Conservation (phyloP, 2,888 invertebrate species). For the Apantesis nais region DNA sequence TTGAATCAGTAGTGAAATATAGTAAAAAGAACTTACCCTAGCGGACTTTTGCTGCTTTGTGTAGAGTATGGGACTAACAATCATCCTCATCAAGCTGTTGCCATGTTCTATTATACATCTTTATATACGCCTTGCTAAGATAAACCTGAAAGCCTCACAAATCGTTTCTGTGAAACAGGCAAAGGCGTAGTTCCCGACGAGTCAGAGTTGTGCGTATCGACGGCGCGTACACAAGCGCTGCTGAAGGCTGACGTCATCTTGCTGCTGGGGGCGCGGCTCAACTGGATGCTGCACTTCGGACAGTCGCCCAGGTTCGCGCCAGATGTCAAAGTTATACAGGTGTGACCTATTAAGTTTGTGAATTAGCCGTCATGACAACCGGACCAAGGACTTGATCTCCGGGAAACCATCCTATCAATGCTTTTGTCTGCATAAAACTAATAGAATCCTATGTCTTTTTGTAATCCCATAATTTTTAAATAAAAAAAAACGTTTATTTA, state of each 20-base stretch:
- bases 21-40: too few species aligned
- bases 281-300: slow-evolving; percentile 99
- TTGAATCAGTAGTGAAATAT: too few species aligned
- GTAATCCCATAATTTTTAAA: background rate
- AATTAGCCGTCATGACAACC: background rate
- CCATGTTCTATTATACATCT: too few species aligned
- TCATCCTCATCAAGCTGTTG: too few species aligned
- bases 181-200: slow-evolving; percentile 92
- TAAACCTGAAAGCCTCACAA: background rate
- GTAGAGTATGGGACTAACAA: too few species aligned
- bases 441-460: too few species aligned
- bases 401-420: too few species aligned
- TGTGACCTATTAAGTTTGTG: slow-evolving; percentile 29
- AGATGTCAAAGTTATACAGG: slow-evolving; percentile 95
- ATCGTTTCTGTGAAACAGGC: slow-evolving; percentile 60
- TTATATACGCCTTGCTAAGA: background rate
- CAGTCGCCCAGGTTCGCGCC: slow-evolving; percentile 92
- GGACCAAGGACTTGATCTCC: background rate
- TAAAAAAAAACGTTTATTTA: too few species aligned
- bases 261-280: slow-evolving; percentile 95
- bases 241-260: slow-evolving; percentile 95
- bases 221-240: slow-evolving; percentile 94
- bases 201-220: slow-evolving; percentile 90
- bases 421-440: too few species aligned
- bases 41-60: too few species aligned